These are phyloP conservation scores for Scyliorhinus canicula DNA, from an alignment of 2,797 vertebrate species.

Conservation along the genomic window DNA sequence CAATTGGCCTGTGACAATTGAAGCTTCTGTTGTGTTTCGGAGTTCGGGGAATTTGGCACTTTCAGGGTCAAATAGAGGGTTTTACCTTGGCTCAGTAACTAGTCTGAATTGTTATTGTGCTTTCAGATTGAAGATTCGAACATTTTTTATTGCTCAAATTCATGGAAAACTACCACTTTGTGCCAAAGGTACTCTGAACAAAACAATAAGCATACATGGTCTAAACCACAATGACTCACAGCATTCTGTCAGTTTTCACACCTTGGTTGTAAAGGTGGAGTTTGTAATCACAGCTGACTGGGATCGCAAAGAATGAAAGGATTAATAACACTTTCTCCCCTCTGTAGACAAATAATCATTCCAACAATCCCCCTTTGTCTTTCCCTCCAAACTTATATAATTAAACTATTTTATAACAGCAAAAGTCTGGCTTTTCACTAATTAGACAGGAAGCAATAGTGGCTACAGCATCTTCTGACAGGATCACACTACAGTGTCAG, in stretches of 20 bases:
- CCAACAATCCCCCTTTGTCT: slow-evolving; percentile 19
- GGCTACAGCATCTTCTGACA: not conserved
- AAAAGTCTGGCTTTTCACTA: not conserved
- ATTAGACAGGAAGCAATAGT: slow-evolving; percentile 31
- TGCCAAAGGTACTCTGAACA: not conserved
- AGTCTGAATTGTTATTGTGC: not conserved
- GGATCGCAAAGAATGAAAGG: not conserved
- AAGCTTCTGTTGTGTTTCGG: not conserved
- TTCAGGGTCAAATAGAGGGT: not conserved
- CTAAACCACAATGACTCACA: not conserved
- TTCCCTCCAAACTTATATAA: slow-evolving; percentile 14
- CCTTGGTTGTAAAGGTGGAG: not conserved
- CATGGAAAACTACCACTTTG: not conserved
- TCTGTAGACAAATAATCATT: slow-evolving; percentile 17
- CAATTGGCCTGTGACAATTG: not conserved
- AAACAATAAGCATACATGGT: not conserved
- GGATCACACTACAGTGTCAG: not conserved
- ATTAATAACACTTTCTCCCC: not conserved
- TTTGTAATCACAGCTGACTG: not conserved
- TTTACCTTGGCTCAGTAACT: not conserved
- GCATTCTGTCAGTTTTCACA: slow-evolving; percentile 18
- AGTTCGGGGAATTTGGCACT: not conserved
- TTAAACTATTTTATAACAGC: slow-evolving; percentile 22
- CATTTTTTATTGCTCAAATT: not conserved
- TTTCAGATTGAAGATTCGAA: not conserved